Conservation (phyloP, 2,888 invertebrate species). For the Pseudococcus longispinus region DNA sequence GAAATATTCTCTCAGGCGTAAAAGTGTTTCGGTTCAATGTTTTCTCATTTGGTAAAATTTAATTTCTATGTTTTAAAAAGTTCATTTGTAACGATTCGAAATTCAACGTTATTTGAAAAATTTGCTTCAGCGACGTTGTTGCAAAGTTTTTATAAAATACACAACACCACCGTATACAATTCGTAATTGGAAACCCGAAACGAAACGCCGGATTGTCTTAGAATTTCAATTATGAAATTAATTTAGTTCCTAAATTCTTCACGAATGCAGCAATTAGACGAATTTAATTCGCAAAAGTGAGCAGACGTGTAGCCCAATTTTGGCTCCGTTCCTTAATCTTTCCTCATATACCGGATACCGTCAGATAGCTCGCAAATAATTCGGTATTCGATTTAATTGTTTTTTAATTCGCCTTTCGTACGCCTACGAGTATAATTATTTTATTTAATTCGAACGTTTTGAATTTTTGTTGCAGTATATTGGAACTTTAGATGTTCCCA, state of each 20-base stretch:
- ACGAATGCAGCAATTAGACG: neutral
- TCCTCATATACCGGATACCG: neutral
- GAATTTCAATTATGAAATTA: slow-evolving; percentile 38
- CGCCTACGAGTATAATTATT: neutral
- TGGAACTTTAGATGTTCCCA: slow-evolving; percentile 95
- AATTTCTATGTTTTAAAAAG: slow-evolving; percentile 25
- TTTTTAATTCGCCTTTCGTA: neutral
- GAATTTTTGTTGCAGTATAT: slow-evolving; percentile 80
- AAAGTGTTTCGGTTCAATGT: slow-evolving; percentile 24
- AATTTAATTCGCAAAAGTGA: neutral
- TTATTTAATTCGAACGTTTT: neutral
- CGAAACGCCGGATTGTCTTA: neutral
- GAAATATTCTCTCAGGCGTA: neutral
- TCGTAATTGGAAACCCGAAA: neutral
- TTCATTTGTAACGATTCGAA: slow-evolving; percentile 28
- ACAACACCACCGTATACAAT: neutral
- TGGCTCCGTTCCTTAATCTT: neutral
- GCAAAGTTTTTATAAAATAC: neutral
- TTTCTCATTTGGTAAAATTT: slow-evolving; percentile 30
- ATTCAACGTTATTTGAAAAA: neutral
- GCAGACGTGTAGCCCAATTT: neutral
- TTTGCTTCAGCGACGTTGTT: neutral
- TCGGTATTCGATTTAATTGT: neutral
- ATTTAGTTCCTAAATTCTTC: neutral
- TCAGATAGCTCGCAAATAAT: neutral